phyloP scores from a whole-genome alignment of 2,113 vertebrate genomes.

The Dolichotis patagonum region DNA sequence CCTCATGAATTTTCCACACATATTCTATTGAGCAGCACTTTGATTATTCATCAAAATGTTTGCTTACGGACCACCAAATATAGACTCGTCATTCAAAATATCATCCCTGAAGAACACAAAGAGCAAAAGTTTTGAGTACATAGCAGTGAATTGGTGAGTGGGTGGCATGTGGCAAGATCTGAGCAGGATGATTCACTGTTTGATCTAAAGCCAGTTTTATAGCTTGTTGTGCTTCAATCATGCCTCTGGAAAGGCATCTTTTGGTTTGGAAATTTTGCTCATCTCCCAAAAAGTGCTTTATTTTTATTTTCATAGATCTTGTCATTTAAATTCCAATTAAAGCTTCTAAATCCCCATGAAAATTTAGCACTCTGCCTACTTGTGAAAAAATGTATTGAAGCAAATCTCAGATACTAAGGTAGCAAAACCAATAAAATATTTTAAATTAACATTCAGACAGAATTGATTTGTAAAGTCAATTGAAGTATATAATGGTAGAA shows the following conservation, averaged over 20 bases:
- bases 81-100: constrained; percentile 55
- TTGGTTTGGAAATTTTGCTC: constrained; percentile 67
- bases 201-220: constrained; percentile 56
- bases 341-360: neutral
- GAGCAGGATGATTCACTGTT: constrained; percentile 58
- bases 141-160: constrained; percentile 51
- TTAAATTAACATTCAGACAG: constrained; percentile 39
- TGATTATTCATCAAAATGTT: constrained; percentile 59
- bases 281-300: constrained; percentile 37
- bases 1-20: constrained; percentile 52
- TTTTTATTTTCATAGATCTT: constrained; percentile 50
- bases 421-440: constrained; percentile 49
- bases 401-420: neutral
- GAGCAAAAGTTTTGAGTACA: constrained; percentile 48
- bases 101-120: constrained; percentile 46
- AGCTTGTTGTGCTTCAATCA: constrained; percentile 64
- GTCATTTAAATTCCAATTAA: constrained; percentile 63
- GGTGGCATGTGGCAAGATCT: constrained; percentile 50
- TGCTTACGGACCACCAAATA: constrained; percentile 60
- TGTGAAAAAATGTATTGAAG: constrained; percentile 14
- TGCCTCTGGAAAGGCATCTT: constrained; percentile 52
- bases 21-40: constrained; percentile 29
- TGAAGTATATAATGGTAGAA: constrained; percentile 46
- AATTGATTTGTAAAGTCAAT: constrained; percentile 51
- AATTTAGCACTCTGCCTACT: neutral